A percentile compares a stretch with the other conserved stretches of the same genome.
Evolutionary conservation across 2,113 vertebrate genomes (phyloP).

Genomic region (Tenrec ecaudatus): DNA sequence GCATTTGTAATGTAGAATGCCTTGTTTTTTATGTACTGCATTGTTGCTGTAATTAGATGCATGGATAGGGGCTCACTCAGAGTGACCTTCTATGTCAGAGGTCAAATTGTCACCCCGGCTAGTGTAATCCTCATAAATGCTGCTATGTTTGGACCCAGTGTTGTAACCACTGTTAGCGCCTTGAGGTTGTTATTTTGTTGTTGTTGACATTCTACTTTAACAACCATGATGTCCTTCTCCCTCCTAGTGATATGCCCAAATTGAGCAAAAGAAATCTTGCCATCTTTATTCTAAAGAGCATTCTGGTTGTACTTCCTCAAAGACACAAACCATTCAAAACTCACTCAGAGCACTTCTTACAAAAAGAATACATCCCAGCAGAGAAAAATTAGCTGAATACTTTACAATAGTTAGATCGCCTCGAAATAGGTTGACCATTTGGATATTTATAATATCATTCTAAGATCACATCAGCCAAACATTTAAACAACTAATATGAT

Average conservation of each 20-base stretch:
- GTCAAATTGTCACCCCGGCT: not conserved
- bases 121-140: not conserved
- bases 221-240: not conserved
- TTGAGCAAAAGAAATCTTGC: not conserved
- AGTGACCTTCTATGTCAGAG: not conserved
- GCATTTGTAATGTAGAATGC: not conserved
- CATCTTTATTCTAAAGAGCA: not conserved
- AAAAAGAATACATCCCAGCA: not conserved
- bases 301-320: not conserved
- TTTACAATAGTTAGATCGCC: not conserved
- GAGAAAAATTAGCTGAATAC: not conserved
- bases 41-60: not conserved
- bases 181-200: not conserved
- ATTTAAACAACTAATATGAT: too few relatives aligned
- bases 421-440: not conserved
- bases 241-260: not conserved
- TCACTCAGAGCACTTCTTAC: not conserved
- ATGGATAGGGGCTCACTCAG: not conserved
- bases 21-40: not conserved
- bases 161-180: not conserved
- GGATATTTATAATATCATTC: too few relatives aligned
- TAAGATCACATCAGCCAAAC: too few relatives aligned
- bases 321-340: not conserved
- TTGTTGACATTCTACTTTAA: not conserved
- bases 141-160: not conserved